Evolutionary conservation across 2,113 vertebrate species (phyloP).

Genomic region (Aspidoscelis tigris): DNA sequence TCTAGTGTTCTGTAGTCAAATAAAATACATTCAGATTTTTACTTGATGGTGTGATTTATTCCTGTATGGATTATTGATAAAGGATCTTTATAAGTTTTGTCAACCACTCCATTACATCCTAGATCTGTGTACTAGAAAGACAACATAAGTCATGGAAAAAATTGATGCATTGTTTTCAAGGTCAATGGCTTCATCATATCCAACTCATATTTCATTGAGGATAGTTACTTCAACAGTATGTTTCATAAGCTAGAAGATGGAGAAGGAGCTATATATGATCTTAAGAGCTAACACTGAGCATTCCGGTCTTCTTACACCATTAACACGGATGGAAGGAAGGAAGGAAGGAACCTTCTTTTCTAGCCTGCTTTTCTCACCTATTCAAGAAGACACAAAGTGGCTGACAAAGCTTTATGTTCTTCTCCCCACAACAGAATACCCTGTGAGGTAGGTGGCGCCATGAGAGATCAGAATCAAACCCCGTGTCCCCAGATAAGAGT

Average conservation of each 20-base stretch:
- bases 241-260: background rate
- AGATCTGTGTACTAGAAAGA: background rate
- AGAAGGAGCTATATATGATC: constrained; percentile 12
- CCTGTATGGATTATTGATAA: background rate
- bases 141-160: background rate
- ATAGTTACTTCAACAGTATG: background rate
- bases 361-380: too few species aligned
- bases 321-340: too few species aligned
- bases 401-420: too few species aligned
- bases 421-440: too few species aligned
- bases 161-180: background rate
- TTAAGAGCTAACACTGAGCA: constrained; percentile 18
- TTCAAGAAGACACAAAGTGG: too few species aligned
- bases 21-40: background rate
- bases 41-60: background rate
- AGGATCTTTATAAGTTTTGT: background rate
- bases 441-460: too few species aligned
- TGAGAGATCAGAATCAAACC: too few species aligned
- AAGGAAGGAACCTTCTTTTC: too few species aligned
- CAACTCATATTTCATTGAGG: background rate
- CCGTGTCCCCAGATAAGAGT: too few species aligned
- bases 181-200: background rate
- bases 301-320: background rate
- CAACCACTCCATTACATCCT: background rate
- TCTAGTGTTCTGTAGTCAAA: background rate